Evolutionary conservation across 1,140 invertebrate species (phyloP).

Genomic region (Andricus grossulariae): DNA sequence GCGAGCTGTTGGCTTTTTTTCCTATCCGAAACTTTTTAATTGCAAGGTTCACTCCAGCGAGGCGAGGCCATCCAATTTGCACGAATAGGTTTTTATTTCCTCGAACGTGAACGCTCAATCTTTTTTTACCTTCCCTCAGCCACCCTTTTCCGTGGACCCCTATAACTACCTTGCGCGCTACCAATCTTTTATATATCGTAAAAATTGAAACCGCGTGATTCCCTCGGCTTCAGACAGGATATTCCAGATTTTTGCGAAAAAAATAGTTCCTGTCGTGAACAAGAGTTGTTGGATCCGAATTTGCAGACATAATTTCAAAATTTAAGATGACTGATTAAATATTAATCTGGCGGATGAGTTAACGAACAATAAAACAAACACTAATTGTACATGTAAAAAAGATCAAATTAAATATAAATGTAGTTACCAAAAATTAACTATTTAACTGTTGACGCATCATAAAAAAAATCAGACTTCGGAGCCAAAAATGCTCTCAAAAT

Average conservation of each 20-base stretch:
- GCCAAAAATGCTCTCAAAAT: too few relatives aligned
- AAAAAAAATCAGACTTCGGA: too few relatives aligned
- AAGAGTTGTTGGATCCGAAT: not conserved
- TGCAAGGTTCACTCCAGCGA: constrained; percentile 63
- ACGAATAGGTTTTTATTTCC: constrained; percentile 66
- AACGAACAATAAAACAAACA: too few relatives aligned
- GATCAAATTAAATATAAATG: too few relatives aligned
- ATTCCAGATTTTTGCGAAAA: not conserved
- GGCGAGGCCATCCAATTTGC: constrained; percentile 72
- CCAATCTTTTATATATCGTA: constrained; percentile 54
- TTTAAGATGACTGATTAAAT: too few relatives aligned
- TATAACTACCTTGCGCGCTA: constrained; percentile 20
- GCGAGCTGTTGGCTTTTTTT: constrained; percentile 47
- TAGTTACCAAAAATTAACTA: too few relatives aligned
- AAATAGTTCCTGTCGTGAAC: not conserved
- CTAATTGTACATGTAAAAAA: too few relatives aligned
- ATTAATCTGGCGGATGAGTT: too few relatives aligned
- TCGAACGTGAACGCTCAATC: constrained; percentile 56
- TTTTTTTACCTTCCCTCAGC: constrained; percentile 34
- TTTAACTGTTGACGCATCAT: too few relatives aligned
- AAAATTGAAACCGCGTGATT: constrained; percentile 54
- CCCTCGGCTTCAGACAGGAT: not conserved
- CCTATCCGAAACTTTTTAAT: constrained; percentile 73
- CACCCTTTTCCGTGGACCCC: not conserved
- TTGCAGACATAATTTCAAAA: too few relatives aligned